Conservation (phyloP, 2,888 invertebrate genomes). For the Rosalia funebris region DNA sequence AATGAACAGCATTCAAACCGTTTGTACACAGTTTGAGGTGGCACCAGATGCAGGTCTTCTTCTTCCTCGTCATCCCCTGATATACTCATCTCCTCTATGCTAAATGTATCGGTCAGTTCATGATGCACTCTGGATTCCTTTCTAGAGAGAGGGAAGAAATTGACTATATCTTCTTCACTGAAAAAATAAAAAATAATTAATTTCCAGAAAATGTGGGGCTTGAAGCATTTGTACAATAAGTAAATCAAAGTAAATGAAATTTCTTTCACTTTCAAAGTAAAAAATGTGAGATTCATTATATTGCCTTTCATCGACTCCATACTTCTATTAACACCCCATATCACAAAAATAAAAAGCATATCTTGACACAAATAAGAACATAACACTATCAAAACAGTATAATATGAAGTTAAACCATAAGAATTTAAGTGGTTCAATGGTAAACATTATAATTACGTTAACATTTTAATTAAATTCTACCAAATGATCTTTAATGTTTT, state of each 20-base stretch:
- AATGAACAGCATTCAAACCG: conserved; percentile 62
- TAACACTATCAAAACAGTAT: too few species aligned
- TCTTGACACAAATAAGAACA: too few species aligned
- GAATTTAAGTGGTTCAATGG: too few species aligned
- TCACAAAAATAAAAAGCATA: too few species aligned
- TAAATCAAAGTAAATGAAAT: background rate
- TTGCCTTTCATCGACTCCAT: too few species aligned
- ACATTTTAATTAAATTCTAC: too few species aligned
- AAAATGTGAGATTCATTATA: too few species aligned
- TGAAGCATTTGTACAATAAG: background rate
- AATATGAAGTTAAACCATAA: too few species aligned
- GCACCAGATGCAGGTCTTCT: conserved; percentile 64
- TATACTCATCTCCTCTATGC: conserved; percentile 72
- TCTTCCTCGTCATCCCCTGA: conserved; percentile 66
- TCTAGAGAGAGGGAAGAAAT: conserved; percentile 66
- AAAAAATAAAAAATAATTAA: conserved; percentile 34
- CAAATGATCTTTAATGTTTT: too few species aligned
- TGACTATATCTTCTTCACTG: conserved; percentile 67
- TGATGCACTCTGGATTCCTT: conserved; percentile 64
- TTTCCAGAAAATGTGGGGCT: too few species aligned
- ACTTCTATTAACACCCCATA: too few species aligned
- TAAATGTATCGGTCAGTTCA: conserved; percentile 71
- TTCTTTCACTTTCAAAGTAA: background rate
- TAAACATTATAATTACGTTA: too few species aligned
- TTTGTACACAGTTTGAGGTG: conserved; percentile 62